Conservation (phyloP, 2,113 vertebrate species). For the Uria lomvia region DNA sequence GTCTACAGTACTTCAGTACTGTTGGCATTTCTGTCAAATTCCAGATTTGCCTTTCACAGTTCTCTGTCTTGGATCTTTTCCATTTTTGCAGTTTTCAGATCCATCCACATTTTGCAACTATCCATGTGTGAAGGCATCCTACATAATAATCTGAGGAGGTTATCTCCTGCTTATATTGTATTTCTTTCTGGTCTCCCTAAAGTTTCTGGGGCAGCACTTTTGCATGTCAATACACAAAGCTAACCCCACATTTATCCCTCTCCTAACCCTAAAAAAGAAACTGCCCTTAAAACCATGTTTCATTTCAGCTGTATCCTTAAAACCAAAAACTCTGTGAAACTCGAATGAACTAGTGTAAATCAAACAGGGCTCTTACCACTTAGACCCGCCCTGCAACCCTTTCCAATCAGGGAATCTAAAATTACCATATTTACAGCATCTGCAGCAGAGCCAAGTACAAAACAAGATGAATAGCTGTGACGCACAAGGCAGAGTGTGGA, state of each 20-base stretch:
- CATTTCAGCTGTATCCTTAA: neutral
- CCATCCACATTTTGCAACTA: neutral
- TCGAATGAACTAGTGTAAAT: slow-evolving; percentile 40
- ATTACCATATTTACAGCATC: slow-evolving; percentile 79
- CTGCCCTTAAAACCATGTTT: neutral
- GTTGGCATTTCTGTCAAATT: neutral
- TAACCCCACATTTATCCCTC: neutral
- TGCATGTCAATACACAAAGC: neutral
- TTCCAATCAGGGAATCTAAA: slow-evolving; percentile 78
- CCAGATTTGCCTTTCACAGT: neutral
- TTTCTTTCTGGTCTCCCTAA: neutral
- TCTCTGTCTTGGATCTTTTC: neutral
- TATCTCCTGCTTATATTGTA: neutral
- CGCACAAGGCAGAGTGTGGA: slow-evolving; percentile 64
- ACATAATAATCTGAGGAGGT: neutral
- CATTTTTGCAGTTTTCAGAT: neutral
- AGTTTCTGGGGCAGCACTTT: neutral
- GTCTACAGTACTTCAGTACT: neutral
- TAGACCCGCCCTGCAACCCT: slow-evolving; percentile 52
- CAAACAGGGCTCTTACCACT: slow-evolving; percentile 50
- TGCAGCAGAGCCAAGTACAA: slow-evolving; percentile 73
- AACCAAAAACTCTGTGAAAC: slow-evolving; percentile 20
- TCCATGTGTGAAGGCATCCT: neutral
- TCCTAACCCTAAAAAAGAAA: slow-evolving; percentile 7
- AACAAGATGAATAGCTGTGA: slow-evolving; percentile 78